Evolutionary conservation across 1,140 invertebrate genomes (phyloP).

Genomic region (Drosophila nigromelanica): DNA sequence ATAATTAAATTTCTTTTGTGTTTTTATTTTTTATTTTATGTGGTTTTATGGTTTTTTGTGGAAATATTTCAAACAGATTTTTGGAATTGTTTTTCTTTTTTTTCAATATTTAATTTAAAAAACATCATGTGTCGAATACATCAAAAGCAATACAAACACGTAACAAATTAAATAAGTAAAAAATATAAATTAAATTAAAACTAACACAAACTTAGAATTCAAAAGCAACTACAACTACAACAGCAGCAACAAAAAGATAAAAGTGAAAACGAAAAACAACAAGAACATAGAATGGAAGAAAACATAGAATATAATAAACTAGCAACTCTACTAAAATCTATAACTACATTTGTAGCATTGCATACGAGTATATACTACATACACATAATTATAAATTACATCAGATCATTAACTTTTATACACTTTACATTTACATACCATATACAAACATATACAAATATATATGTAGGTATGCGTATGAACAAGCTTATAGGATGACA

Average conservation of each 20-base stretch:
- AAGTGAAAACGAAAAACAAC: background rate
- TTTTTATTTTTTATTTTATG: background rate
- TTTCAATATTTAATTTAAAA: background rate
- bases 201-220: conserved; percentile 9
- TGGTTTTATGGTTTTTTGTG: too few relatives aligned
- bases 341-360: conserved; percentile 58
- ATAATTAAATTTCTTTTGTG: background rate
- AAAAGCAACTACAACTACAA: conserved; percentile 13
- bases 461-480: conserved; percentile 20
- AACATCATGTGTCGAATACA: conserved; percentile 50
- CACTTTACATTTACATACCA: conserved; percentile 79
- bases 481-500: conserved; percentile 9
- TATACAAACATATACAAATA: conserved; percentile 23
- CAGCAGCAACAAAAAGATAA: conserved; percentile 13
- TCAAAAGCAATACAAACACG: conserved; percentile 66
- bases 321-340: conserved; percentile 56
- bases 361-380: conserved; percentile 47
- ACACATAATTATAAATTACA: conserved; percentile 46
- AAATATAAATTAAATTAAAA: conserved; percentile 27
- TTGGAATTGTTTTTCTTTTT: background rate
- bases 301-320: conserved; percentile 26
- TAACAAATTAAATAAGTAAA: conserved; percentile 41
- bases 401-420: conserved; percentile 82
- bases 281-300: conserved; percentile 11
- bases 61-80: background rate